Percentiles rank a stretch among this genome's conserved stretches.
These are phyloP conservation scores for Todus mexicanus DNA, from an alignment of 2,797 vertebrate genomes.

Conservation along the genomic window DNA sequence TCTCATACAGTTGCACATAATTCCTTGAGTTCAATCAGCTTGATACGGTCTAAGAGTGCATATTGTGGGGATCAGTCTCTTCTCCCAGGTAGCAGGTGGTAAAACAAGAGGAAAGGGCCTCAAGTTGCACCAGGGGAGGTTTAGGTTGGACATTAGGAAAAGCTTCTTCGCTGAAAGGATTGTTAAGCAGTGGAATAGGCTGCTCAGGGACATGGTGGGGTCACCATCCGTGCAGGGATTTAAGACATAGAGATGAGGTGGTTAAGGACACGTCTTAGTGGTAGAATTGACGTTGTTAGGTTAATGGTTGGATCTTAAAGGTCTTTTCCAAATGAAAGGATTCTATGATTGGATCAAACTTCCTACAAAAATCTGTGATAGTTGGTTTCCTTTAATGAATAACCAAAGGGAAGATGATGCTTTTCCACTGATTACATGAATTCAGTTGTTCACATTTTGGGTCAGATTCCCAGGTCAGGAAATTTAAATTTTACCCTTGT, in stretches of 20 bases:
- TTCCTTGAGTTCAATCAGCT: neutral
- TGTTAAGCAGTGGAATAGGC: neutral
- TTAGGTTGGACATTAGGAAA: neutral
- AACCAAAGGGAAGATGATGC: neutral
- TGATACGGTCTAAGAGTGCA: rapidly evolving
- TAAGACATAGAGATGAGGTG: neutral
- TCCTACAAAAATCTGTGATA: neutral
- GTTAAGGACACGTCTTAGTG: neutral
- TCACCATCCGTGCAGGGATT: neutral
- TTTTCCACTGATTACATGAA: neutral
- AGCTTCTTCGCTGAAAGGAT: neutral
- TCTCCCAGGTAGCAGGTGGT: neutral
- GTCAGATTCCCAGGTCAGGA: neutral
- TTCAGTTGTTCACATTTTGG: neutral
- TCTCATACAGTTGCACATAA: neutral
- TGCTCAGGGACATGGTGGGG: neutral
- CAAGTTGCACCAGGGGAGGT: neutral
- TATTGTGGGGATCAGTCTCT: neutral
- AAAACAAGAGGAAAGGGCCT: neutral
- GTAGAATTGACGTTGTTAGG: neutral
- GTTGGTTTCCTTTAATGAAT: neutral
- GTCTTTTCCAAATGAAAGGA: neutral
- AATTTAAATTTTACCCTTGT: neutral
- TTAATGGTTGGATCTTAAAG: neutral
- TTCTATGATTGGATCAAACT: neutral